These are phyloP conservation scores for Myxocyprinus asiaticus DNA, from an alignment of 2,113 vertebrate genomes.

Conservation along the genomic window DNA sequence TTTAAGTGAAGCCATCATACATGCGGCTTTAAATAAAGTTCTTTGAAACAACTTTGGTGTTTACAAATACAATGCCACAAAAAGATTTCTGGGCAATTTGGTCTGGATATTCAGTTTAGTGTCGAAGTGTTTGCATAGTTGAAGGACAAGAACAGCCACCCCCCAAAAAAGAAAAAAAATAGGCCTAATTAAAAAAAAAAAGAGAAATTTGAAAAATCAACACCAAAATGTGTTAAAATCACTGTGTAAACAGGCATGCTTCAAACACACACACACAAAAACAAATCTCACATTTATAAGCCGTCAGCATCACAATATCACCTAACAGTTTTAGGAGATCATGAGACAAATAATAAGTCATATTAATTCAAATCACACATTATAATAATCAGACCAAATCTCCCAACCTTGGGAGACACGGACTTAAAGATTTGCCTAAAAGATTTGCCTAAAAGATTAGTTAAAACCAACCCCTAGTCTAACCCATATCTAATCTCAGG, in stretches of 20 bases:
- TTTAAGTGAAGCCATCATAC: background rate
- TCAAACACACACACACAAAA: background rate
- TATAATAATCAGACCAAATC: conserved; percentile 38
- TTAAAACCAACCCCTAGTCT: conserved; percentile 24
- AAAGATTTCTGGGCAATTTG: conserved; percentile 18
- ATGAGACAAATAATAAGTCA: conserved; percentile 21
- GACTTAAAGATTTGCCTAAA: background rate
- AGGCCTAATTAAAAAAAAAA: no score
- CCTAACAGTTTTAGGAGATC: background rate
- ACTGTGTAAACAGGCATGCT: conserved; percentile 52
- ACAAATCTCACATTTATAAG: no score
- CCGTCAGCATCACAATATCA: no score
- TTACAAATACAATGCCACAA: background rate
- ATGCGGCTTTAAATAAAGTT: background rate
- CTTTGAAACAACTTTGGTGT: background rate
- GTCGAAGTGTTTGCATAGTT: conserved; percentile 24
- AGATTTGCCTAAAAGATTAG: background rate
- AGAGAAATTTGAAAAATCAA: conserved; percentile 35
- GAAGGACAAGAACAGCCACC: no score
- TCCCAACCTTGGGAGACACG: background rate
- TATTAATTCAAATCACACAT: conserved; percentile 16
- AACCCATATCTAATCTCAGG: conserved; percentile 11
- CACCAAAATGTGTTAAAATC: conserved; percentile 16
- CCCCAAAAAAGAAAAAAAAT: no score
- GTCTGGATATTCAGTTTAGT: conserved; percentile 16